Conservation (phyloP, 2,797 vertebrate genomes). For the Molossus alvarezi region DNA sequence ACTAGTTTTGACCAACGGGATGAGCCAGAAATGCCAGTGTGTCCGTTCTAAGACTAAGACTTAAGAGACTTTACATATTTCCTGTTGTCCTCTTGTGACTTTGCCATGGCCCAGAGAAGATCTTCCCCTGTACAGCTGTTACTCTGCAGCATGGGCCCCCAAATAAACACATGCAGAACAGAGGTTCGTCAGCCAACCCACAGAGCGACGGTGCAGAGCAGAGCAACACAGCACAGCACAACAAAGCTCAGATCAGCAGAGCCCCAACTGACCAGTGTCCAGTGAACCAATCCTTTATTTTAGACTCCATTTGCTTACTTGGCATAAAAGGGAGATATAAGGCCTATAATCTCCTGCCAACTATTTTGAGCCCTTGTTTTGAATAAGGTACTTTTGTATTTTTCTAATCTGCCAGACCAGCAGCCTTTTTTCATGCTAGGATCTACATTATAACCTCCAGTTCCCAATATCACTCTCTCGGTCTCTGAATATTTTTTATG, state of each 20-base stretch:
- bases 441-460: neutral
- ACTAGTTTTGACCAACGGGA: neutral
- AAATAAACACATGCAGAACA: neutral
- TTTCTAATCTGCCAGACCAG: slow-evolving; percentile 63
- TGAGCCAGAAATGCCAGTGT: neutral
- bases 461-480: neutral
- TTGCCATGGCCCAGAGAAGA: neutral
- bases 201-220: neutral
- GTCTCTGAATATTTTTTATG: slow-evolving; percentile 52
- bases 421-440: slow-evolving; percentile 24
- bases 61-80: neutral
- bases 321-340: slow-evolving; percentile 50
- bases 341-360: slow-evolving; percentile 72
- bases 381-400: slow-evolving; percentile 62
- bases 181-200: neutral
- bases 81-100: neutral
- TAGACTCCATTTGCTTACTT: slow-evolving; percentile 55
- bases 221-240: neutral
- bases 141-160: neutral
- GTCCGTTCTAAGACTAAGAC: neutral
- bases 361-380: slow-evolving; percentile 69
- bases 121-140: neutral
- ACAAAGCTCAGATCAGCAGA: slow-evolving; percentile 53
- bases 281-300: slow-evolving; percentile 63
- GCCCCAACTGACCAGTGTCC: neutral